These are phyloP conservation scores for Agrotis segetum DNA, from an alignment of 2,888 invertebrate genomes.

Conservation along the genomic window DNA sequence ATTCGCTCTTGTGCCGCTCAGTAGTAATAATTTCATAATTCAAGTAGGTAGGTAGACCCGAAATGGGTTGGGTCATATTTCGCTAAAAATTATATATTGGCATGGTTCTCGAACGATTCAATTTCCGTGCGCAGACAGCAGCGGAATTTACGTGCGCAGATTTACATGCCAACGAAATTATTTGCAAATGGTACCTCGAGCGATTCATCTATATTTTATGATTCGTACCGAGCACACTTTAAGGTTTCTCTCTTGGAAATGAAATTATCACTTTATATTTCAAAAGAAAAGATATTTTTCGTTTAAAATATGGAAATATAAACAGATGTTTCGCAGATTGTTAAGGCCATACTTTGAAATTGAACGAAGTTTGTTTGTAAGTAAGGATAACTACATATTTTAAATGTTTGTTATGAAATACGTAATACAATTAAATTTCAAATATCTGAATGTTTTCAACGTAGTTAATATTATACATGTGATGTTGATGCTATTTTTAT, in stretches of 20 bases:
- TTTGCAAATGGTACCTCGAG: slow-evolving; percentile 86
- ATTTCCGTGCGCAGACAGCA: slow-evolving; percentile 90
- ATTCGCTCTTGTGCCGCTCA: slow-evolving; percentile 29
- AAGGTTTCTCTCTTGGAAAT: slow-evolving; percentile 71
- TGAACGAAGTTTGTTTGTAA: slow-evolving; percentile 49
- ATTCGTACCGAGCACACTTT: slow-evolving; percentile 75
- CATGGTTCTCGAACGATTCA: slow-evolving; percentile 88
- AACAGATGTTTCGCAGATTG: slow-evolving; percentile 63
- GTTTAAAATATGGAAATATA: slow-evolving; percentile 65
- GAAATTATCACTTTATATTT: slow-evolving; percentile 69
- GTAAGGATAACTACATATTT: slow-evolving; percentile 45
- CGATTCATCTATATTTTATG: slow-evolving; percentile 85
- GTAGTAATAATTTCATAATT: slow-evolving; percentile 59
- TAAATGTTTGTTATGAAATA: slow-evolving; percentile 36
- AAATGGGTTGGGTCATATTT: slow-evolving; percentile 74
- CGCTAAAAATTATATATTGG: slow-evolving; percentile 85
- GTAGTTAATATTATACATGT: neutral
- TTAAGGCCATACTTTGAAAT: slow-evolving; percentile 59
- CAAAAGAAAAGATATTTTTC: slow-evolving; percentile 63
- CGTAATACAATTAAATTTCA: slow-evolving; percentile 19
- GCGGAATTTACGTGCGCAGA: slow-evolving; percentile 89
- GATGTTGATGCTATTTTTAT: neutral
- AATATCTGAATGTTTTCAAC: slow-evolving; percentile 22
- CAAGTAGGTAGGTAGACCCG: slow-evolving; percentile 59
- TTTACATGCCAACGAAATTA: slow-evolving; percentile 89